Evolutionary conservation across 2,797 vertebrate genomes (phyloP).

Genomic region (Chrysocyon brachyurus): DNA sequence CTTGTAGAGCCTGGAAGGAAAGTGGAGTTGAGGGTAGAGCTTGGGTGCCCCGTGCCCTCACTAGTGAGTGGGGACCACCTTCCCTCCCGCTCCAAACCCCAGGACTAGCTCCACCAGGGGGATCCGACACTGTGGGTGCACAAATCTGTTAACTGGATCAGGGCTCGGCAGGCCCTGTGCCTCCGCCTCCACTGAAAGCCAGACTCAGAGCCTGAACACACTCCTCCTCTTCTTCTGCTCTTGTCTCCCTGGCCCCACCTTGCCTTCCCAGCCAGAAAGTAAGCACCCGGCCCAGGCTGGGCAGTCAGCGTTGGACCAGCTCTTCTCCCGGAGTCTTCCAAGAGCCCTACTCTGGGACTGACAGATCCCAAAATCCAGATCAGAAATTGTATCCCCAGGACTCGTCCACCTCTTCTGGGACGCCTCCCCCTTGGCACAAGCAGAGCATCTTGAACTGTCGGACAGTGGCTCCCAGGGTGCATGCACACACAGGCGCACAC

Average conservation of each 20-base stretch:
- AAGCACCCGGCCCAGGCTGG: background rate
- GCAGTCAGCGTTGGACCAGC: no score
- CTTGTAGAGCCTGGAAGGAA: slow-evolving; percentile 27
- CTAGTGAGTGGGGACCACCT: fast-evolving
- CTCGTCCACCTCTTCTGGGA: background rate
- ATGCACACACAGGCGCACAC: fast-evolving
- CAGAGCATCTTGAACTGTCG: background rate
- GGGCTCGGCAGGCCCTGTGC: background rate
- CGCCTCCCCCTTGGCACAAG: background rate
- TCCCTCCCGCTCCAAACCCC: background rate
- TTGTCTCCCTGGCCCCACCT: no score
- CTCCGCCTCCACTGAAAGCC: background rate
- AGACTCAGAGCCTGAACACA: background rate
- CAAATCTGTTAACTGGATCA: background rate
- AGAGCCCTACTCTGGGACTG: background rate
- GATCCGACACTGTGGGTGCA: background rate
- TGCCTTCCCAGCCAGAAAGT: background rate
- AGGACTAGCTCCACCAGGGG: background rate
- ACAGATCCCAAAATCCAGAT: background rate
- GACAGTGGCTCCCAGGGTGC: background rate
- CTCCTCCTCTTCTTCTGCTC: background rate
- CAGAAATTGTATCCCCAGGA: background rate
- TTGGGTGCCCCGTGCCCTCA: background rate
- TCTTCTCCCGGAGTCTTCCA: background rate
- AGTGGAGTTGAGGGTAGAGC: background rate